Base-by-base conservation (phyloP, 2,888 invertebrate genomes). In the Patella caerulea region DNA sequence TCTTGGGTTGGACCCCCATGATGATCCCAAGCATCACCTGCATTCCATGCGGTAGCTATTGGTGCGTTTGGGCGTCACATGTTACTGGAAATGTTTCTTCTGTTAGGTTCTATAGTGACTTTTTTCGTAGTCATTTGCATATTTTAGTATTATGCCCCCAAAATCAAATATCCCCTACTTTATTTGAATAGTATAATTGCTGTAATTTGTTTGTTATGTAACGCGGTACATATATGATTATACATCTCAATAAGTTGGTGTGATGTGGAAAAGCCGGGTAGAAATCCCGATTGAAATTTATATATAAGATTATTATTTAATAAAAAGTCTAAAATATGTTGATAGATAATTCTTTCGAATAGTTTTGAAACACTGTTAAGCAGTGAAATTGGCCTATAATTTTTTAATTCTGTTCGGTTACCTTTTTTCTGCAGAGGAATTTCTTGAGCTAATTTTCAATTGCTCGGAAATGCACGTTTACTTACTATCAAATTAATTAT, bases 331-430 rank as follows among this genome's bases (percentile, higher is more conserved):
- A 82, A 81, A 45, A 83, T 53, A 54, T 78, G 65, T 76, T 81
- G 81, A 59, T 71, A 29, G 12, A 84, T 45, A 15, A 82, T 80
- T 71, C 83, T 81, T 72, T 86, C 82, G 24, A 84, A 24, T 12
- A 83, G 52, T 72, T 84, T 84, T 34, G 80, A 82, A 14, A 56
- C 19, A 54, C 71, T 71, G 19, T 79, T 55, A 2, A 81, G 84
- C 12, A 84, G 71, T 0, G 79, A 83, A 14, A 84, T 75, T 19
- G 83, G 84, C 71, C 82, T 73, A 71, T 84, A 83, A 75, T 85
- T 85, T 9, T 56, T 74, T 4, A 80, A 56, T 70, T 56, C 71
- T 53, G 65, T 75, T 55, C 65, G 72, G 52, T 81, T 75, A 3
- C 83, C 83, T 71, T 83, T 82, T 71, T 81, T 84, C 78, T 78